Evolutionary conservation across 2,888 invertebrate genomes (phyloP).

Genomic region (Cyclophora albipunctata): DNA sequence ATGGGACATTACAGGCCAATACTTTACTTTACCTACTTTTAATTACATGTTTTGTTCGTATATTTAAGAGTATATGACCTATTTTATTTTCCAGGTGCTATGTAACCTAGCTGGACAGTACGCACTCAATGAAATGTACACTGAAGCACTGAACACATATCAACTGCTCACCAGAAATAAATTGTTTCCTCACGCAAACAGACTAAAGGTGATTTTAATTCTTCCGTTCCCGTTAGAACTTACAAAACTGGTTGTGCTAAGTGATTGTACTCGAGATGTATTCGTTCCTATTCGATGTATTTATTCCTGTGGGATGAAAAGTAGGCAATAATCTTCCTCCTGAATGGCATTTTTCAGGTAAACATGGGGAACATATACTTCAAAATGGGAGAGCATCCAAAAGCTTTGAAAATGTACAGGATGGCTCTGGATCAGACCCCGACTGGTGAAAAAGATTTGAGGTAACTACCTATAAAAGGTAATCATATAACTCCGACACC

Average conservation of each 20-base stretch:
- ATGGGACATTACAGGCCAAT: no score
- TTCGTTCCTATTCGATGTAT: no score
- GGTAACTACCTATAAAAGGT: conserved; percentile 60
- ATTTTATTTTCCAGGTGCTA: conserved; percentile 79
- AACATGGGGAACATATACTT: conserved; percentile 99
- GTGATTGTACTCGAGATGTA: not conserved
- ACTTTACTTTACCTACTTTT: not conserved
- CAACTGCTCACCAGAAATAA: conserved; percentile 95
- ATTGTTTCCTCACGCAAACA: conserved; percentile 93
- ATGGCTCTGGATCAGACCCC: conserved; percentile 99
- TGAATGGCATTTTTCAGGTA: conserved; percentile 34
- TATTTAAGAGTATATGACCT: no score
- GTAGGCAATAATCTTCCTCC: no score
- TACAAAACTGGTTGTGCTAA: not conserved
- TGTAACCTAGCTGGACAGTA: conserved; percentile 98
- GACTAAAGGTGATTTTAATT: conserved; percentile 81
- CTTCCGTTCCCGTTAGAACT: not conserved
- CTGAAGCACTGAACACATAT: conserved; percentile 97
- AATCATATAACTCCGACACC: conserved; percentile 42
- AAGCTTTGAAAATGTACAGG: conserved; percentile 97
- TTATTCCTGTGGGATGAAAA: no score
- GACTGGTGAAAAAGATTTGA: conserved; percentile 92
- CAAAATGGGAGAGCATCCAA: conserved; percentile 92
- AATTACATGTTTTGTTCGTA: not conserved
- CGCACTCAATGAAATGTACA: conserved; percentile 93